Conservation (phyloP, 2,797 vertebrate genomes). For the Pipistrellus pygmaeus region DNA sequence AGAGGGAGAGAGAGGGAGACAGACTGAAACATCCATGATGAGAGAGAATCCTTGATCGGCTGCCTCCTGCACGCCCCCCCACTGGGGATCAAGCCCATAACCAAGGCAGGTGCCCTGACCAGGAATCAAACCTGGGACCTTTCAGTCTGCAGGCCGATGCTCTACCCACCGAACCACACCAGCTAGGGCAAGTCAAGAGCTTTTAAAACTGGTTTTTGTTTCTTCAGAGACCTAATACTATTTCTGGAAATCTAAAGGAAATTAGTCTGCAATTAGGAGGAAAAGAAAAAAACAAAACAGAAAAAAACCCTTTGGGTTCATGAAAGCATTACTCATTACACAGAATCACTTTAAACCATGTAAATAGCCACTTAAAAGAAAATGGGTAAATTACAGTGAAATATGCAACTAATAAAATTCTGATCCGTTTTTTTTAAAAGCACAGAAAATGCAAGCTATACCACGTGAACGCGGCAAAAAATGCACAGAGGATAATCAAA, state of each 20-base stretch:
- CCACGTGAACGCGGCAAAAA: constrained; percentile 45
- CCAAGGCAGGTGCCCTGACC: too few species aligned
- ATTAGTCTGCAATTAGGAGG: constrained; percentile 65
- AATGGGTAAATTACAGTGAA: constrained; percentile 71
- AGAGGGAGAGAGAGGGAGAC: too few species aligned
- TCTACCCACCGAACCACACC: too few species aligned
- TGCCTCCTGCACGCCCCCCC: too few species aligned
- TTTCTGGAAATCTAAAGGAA: constrained; percentile 76
- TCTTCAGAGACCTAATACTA: constrained; percentile 69
- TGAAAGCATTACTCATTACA: constrained; percentile 70
- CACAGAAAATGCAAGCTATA: constrained; percentile 52
- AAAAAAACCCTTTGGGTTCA: neutral
- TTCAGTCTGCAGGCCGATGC: too few species aligned
- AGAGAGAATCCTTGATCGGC: too few species aligned
- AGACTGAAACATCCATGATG: too few species aligned
- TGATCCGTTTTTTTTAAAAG: constrained; percentile 35
- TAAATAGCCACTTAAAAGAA: constrained; percentile 69
- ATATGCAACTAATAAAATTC: constrained; percentile 47
- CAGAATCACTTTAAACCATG: constrained; percentile 61
- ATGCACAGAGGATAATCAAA: neutral
- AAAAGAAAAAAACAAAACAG: neutral
- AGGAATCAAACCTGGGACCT: too few species aligned
- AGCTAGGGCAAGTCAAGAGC: constrained; percentile 25
- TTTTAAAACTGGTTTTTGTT: constrained; percentile 68
- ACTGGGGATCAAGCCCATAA: too few species aligned